phyloP scores from a whole-genome alignment of 2,888 invertebrate genomes.

The Rhamnusium bicolor region DNA sequence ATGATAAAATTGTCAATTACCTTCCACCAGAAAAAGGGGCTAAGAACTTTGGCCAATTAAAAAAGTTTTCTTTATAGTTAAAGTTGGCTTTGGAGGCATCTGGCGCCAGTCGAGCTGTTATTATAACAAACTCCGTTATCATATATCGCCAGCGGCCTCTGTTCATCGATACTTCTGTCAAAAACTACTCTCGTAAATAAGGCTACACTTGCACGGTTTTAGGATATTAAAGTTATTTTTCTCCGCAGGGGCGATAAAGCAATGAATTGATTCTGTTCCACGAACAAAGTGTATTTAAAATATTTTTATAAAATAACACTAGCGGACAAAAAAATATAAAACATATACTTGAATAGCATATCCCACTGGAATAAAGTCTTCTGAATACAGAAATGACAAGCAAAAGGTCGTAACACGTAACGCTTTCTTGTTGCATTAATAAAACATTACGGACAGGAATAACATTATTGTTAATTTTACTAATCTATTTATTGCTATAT shows the following conservation, averaged over 20 bases:
- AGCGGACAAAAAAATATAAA: no score
- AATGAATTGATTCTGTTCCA: constrained; percentile 1
- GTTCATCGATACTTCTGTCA: constrained; percentile 29
- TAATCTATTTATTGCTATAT: no score
- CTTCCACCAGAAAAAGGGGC: not conserved
- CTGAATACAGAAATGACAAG: no score
- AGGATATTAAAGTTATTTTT: constrained; percentile 24
- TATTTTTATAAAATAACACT: constrained; percentile 6
- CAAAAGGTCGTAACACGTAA: no score
- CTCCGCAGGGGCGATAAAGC: constrained; percentile 3
- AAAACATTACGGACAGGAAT: no score
- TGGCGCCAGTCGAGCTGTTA: constrained; percentile 50
- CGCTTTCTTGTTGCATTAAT: no score
- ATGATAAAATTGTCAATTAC: constrained; percentile 15
- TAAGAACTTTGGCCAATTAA: constrained; percentile 47
- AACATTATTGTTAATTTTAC: no score
- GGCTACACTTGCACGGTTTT: constrained; percentile 27
- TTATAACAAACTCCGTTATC: constrained; percentile 45
- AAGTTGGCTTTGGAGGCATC: constrained; percentile 46
- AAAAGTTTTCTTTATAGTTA: constrained; percentile 50
- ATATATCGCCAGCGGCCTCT: constrained; percentile 13
- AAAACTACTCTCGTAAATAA: constrained; percentile 37
- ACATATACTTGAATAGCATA: no score
- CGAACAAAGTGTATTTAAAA: not conserved
- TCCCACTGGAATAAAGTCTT: no score